These are phyloP conservation scores for Solea senegalensis DNA, from an alignment of 2,113 vertebrate genomes.

Conservation along the genomic window DNA sequence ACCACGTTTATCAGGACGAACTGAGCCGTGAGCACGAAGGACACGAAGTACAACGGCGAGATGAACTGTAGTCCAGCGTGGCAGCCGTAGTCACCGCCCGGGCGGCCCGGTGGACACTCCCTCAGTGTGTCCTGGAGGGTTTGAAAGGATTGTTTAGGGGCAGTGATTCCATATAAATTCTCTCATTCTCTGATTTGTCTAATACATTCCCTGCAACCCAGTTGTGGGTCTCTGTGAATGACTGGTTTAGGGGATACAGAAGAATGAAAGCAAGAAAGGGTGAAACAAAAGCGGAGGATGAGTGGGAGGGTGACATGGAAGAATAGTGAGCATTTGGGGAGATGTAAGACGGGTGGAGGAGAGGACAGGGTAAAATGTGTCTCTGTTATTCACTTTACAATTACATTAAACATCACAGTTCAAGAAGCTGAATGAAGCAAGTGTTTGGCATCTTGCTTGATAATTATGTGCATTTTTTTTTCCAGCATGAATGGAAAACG, in stretches of 20 bases:
- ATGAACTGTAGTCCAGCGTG: constrained; percentile 90
- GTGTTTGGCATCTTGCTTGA: neutral
- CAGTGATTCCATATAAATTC: too few relatives aligned
- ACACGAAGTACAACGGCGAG: constrained; percentile 97
- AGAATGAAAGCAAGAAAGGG: neutral
- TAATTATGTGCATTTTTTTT: too few relatives aligned
- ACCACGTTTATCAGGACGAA: constrained; percentile 99
- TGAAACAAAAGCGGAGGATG: neutral
- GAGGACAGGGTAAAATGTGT: neutral
- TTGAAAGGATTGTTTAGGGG: neutral
- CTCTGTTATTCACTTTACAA: neutral
- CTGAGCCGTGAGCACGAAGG: constrained; percentile 98
- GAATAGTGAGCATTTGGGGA: too few relatives aligned
- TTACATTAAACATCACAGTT: neutral
- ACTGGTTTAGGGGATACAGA: too few relatives aligned
- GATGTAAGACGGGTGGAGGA: neutral
- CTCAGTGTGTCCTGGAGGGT: constrained; percentile 90
- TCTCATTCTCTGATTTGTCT: too few relatives aligned
- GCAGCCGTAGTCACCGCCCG: constrained; percentile 87
- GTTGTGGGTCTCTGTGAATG: too few relatives aligned
- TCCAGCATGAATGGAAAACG: too few relatives aligned
- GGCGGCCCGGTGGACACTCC: constrained; percentile 84
- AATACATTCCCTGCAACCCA: too few relatives aligned
- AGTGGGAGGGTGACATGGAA: neutral
- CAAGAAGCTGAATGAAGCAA: neutral